Percentiles rank a stretch among this genome's conserved stretches.
phyloP scores from a whole-genome alignment of 1,140 invertebrate species.

The Lethocerus indicus region DNA sequence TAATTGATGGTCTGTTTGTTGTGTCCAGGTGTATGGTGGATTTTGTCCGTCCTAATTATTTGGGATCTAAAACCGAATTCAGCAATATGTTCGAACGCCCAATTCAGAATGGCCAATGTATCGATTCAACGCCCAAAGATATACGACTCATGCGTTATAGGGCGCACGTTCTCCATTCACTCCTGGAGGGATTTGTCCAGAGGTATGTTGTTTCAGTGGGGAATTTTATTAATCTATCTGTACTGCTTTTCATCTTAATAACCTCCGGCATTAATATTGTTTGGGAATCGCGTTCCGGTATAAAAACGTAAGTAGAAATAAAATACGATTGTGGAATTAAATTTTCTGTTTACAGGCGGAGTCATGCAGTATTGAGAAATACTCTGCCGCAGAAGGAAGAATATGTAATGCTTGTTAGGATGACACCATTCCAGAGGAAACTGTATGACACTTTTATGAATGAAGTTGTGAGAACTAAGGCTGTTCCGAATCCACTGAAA shows the following conservation, averaged over 20 bases:
- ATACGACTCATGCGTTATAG: slow-evolving; percentile 76
- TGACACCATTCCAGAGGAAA: slow-evolving; percentile 73
- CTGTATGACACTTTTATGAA: slow-evolving; percentile 84
- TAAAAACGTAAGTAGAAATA: no score
- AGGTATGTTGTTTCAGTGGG: slow-evolving; percentile 29
- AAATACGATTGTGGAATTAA: no score
- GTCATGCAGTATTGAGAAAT: slow-evolving; percentile 70
- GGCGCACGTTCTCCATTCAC: slow-evolving; percentile 75
- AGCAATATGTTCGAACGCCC: slow-evolving; percentile 91
- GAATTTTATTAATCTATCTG: no score
- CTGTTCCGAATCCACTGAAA: slow-evolving; percentile 88
- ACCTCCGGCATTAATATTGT: no score
- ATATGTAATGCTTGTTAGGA: slow-evolving; percentile 73
- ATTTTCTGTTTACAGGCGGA: slow-evolving; percentile 40
- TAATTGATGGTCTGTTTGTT: no score
- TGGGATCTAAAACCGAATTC: slow-evolving; percentile 85
- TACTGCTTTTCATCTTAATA: no score
- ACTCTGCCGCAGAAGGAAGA: slow-evolving; percentile 82
- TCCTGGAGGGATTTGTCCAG: slow-evolving; percentile 85
- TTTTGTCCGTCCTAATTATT: slow-evolving; percentile 84
- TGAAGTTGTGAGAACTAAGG: slow-evolving; percentile 67
- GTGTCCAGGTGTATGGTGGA: slow-evolving; percentile 67
- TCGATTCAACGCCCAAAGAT: slow-evolving; percentile 80
- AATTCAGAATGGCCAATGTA: slow-evolving; percentile 87
- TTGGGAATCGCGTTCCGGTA: no score